These are phyloP conservation scores for Amphipyra berbera DNA, from an alignment of 2,888 invertebrate species.

Conservation along the genomic window DNA sequence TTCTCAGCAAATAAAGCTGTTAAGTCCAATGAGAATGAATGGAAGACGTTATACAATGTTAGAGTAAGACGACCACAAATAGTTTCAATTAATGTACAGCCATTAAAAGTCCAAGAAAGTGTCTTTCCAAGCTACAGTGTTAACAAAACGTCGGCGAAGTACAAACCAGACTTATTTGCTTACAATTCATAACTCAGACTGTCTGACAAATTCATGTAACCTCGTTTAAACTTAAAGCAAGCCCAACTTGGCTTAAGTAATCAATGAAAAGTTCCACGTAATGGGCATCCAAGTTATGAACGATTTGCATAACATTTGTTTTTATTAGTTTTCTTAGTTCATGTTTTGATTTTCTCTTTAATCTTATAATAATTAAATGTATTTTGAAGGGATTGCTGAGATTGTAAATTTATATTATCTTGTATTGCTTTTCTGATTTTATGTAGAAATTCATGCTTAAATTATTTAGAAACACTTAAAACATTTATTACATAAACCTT, in stretches of 20 bases:
- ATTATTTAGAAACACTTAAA: background rate
- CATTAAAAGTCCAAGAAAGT: slow-evolving; percentile 31
- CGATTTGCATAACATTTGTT: slow-evolving; percentile 60
- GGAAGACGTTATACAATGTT: background rate
- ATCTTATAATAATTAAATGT: slow-evolving; percentile 18
- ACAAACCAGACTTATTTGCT: slow-evolving; percentile 58
- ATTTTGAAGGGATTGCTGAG: slow-evolving; percentile 9
- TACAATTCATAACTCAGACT: slow-evolving; percentile 62
- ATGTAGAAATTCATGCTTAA: background rate
- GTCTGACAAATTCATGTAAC: slow-evolving; percentile 73
- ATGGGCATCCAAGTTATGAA: slow-evolving; percentile 59
- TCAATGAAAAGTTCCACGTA: slow-evolving; percentile 70
- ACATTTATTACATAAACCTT: background rate
- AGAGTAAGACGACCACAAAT: slow-evolving; percentile 14
- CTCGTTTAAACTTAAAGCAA: slow-evolving; percentile 68
- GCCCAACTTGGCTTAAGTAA: slow-evolving; percentile 63
- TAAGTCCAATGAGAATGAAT: background rate
- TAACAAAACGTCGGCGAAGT: slow-evolving; percentile 28
- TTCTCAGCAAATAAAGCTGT: background rate
- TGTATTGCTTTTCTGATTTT: background rate
- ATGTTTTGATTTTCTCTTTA: slow-evolving; percentile 37
- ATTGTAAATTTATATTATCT: background rate
- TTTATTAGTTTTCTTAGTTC: slow-evolving; percentile 55
- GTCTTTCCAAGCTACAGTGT: slow-evolving; percentile 20
- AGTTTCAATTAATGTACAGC: slow-evolving; percentile 31